Conservation (phyloP, 2,113 vertebrate genomes). For the Heliornis fulica region DNA sequence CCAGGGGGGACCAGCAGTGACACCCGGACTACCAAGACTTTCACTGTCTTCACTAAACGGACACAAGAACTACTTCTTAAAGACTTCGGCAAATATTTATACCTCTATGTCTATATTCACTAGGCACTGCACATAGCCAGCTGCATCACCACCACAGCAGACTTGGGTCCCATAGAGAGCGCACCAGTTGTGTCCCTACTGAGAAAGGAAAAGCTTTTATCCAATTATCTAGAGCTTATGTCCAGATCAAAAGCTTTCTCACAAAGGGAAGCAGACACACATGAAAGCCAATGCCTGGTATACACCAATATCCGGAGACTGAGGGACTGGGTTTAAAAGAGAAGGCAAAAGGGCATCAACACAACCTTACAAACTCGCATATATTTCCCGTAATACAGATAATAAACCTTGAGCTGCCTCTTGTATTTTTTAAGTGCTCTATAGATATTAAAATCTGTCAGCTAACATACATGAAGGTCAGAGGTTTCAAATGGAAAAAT, state of each 20-base stretch:
- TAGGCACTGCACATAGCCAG: neutral
- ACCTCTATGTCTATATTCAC: neutral
- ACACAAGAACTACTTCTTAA: neutral
- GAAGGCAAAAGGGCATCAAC: neutral
- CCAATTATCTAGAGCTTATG: neutral
- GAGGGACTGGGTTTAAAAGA: neutral
- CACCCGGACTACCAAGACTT: neutral
- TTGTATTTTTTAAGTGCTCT: neutral
- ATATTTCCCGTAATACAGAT: neutral
- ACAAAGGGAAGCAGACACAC: neutral
- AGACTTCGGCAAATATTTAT: neutral
- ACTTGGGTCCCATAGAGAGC: neutral
- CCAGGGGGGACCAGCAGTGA: neutral
- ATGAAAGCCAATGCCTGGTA: neutral
- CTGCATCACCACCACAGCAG: too few relatives aligned
- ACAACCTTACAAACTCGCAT: neutral
- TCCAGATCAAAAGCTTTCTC: neutral
- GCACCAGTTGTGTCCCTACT: neutral
- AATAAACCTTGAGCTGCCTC: neutral
- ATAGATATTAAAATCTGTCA: neutral
- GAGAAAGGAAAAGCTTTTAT: neutral
- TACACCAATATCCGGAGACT: neutral
- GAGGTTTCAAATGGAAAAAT: neutral
- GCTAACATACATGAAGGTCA: neutral
- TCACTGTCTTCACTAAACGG: neutral